Evolutionary conservation across 2,113 vertebrate species (phyloP).

Genomic region (Hassar affinis): DNA sequence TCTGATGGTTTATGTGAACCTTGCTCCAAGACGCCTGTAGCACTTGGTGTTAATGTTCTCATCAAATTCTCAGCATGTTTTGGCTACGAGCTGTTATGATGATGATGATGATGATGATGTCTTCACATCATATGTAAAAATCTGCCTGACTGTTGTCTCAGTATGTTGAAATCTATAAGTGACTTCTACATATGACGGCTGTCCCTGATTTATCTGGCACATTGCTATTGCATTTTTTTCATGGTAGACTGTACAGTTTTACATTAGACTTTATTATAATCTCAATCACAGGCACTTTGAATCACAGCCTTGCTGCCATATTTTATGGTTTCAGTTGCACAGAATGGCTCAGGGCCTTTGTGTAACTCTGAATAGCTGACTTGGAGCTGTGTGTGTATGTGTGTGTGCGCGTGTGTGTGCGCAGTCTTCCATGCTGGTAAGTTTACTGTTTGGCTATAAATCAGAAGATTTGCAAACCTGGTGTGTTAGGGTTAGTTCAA

Average conservation of each 20-base stretch:
- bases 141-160: background rate
- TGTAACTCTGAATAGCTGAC: conserved; percentile 29
- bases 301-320: background rate
- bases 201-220: background rate
- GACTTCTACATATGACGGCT: background rate
- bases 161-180: background rate
- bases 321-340: conserved; percentile 30
- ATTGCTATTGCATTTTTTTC: background rate
- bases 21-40: too few species aligned
- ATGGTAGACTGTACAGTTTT: background rate
- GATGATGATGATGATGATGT: too few species aligned
- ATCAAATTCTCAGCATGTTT: background rate
- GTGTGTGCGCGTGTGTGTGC: background rate
- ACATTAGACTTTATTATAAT: too few species aligned
- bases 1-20: too few species aligned
- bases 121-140: background rate
- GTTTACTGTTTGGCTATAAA: conserved; percentile 39
- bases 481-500: conserved; percentile 9
- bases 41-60: background rate
- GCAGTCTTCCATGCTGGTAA: conserved; percentile 46
- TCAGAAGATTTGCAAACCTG: background rate
- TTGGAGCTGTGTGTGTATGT: conserved; percentile 30
- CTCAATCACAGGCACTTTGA: background rate
- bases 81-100: background rate
- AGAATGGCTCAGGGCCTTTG: conserved; percentile 14